A percentile compares a stretch with the other conserved stretches of the same genome.
Conservation (phyloP, 2,113 vertebrate genomes). For the Chiloscyllium plagiosum region DNA sequence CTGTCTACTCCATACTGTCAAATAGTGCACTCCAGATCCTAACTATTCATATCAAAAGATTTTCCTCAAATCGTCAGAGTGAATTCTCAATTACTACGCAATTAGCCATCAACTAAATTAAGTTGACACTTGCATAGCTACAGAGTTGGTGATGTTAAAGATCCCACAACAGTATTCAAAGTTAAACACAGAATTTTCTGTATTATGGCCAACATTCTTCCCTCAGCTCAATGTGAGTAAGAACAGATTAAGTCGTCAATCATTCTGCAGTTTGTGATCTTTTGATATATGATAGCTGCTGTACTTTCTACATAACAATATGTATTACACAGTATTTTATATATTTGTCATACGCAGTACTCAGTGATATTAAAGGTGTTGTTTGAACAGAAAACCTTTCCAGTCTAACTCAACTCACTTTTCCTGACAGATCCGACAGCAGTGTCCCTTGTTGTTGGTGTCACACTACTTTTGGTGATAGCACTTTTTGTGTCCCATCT, state of each 20-base stretch:
- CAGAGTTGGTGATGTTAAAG: background rate
- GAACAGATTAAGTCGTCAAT: background rate
- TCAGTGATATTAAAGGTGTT: background rate
- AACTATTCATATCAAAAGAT: too few relatives aligned
- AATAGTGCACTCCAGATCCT: too few relatives aligned
- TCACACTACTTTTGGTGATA: background rate
- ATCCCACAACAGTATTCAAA: background rate
- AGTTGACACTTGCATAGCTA: background rate
- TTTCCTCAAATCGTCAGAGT: too few relatives aligned
- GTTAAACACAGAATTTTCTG: background rate
- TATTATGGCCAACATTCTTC: background rate
- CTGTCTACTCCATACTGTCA: too few relatives aligned
- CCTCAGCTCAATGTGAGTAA: background rate
- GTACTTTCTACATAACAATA: background rate
- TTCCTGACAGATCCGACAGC: background rate
- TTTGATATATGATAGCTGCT: background rate
- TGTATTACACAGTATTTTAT: too few relatives aligned
- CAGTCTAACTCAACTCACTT: background rate
- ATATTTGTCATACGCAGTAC: too few relatives aligned
- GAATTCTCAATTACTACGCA: too few relatives aligned
- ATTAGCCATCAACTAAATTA: background rate
- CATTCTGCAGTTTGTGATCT: background rate
- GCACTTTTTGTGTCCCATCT: slow-evolving; percentile 19
- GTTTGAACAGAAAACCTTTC: background rate
- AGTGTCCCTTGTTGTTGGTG: slow-evolving; percentile 6